These are phyloP conservation scores for Asarcornis scutulata DNA, from an alignment of 2,113 vertebrate genomes.

Conservation along the genomic window DNA sequence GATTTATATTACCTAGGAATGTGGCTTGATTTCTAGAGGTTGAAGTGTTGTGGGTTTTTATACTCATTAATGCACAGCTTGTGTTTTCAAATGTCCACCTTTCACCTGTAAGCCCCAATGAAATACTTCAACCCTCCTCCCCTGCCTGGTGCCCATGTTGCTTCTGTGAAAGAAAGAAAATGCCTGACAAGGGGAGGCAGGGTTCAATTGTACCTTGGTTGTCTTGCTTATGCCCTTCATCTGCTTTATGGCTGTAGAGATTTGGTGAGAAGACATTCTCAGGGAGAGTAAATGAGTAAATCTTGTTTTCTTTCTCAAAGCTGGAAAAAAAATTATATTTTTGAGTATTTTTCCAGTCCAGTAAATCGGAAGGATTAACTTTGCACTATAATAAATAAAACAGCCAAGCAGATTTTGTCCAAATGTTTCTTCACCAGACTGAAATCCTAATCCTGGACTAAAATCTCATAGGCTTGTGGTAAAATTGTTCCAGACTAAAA, in stretches of 20 bases:
- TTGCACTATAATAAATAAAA: conserved; percentile 60
- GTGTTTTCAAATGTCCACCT: neutral
- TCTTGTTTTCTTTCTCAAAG: neutral
- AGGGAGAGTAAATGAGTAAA: neutral
- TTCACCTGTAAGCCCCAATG: neutral
- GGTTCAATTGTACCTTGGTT: neutral
- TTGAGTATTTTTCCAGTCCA: conserved; percentile 42
- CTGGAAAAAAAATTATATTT: neutral
- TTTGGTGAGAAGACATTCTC: neutral
- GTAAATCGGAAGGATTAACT: conserved; percentile 48
- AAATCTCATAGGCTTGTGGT: conserved; percentile 59
- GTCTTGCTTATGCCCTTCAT: neutral
- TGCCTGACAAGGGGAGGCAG: neutral
- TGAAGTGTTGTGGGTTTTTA: neutral
- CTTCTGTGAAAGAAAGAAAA: neutral
- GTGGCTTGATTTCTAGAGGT: neutral
- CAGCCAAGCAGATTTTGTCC: conserved; percentile 64
- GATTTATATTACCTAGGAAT: neutral
- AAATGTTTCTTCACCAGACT: conserved; percentile 62
- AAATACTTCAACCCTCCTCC: neutral
- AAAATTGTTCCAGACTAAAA: conserved; percentile 69
- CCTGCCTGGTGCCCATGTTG: neutral
- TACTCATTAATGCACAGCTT: neutral
- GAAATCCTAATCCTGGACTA: conserved; percentile 60
- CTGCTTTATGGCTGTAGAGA: neutral